Conservation (phyloP, 1,140 invertebrate genomes). For the Trypoxylus dichotomus region DNA sequence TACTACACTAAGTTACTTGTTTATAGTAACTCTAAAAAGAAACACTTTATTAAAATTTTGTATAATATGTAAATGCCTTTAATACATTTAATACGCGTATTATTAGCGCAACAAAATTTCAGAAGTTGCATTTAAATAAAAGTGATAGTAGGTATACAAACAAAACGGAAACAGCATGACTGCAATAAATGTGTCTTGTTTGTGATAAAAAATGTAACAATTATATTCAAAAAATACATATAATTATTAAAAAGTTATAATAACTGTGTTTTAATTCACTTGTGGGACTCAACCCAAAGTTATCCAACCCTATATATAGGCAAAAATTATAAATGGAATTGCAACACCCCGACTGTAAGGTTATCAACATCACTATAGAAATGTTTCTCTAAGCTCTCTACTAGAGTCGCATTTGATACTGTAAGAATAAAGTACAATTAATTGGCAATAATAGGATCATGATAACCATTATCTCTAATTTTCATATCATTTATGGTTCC, state of each 20-base stretch:
- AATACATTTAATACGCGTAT: background rate
- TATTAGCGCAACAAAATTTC: background rate
- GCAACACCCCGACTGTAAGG: no score
- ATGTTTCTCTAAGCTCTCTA: no score
- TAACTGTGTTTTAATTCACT: background rate
- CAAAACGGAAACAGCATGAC: background rate
- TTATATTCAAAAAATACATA: background rate
- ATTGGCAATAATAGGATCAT: background rate
- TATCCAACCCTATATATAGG: no score
- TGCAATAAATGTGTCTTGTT: conserved; percentile 3
- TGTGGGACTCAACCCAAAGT: background rate
- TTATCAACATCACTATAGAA: no score
- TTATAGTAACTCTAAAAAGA: background rate
- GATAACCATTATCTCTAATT: background rate
- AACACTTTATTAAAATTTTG: background rate
- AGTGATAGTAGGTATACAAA: background rate
- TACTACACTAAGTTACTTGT: background rate
- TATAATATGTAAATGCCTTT: background rate
- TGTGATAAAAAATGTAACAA: conserved; percentile 3
- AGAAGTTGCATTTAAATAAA: background rate
- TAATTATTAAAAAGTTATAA: background rate
- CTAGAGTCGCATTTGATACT: no score
- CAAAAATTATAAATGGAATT: no score
- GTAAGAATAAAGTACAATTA: background rate
- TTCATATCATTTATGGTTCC: background rate